These are phyloP conservation scores for Venustoraphidia nigricollis DNA, from an alignment of 2,888 invertebrate genomes.

Conservation along the genomic window DNA sequence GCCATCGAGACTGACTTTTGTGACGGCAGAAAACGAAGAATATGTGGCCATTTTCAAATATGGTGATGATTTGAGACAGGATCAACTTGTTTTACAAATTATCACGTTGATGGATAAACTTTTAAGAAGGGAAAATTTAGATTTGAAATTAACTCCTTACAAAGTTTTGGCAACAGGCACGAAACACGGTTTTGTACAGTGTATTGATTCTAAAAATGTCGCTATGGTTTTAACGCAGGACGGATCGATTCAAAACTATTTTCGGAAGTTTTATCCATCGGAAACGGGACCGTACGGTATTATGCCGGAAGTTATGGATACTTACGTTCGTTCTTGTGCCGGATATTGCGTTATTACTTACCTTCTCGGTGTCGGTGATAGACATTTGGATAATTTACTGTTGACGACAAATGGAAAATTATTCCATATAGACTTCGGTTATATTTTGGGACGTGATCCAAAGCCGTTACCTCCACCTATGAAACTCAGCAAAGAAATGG, in stretches of 20 bases:
- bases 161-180: slow-evolving; percentile 89
- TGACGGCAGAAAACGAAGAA: slow-evolving; percentile 63
- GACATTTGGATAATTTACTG: slow-evolving; percentile 93
- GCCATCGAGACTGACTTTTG: slow-evolving; percentile 84
- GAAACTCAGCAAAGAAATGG: slow-evolving; percentile 98
- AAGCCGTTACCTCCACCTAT: slow-evolving; percentile 98
- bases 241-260: slow-evolving; percentile 85
- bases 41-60: slow-evolving; percentile 96
- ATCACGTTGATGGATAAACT: slow-evolving; percentile 97
- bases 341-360: slow-evolving; percentile 99
- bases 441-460: slow-evolving; percentile 92
- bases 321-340: slow-evolving; percentile 88
- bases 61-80: slow-evolving; percentile 94
- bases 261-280: slow-evolving; percentile 77
- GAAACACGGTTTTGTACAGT: slow-evolving; percentile 93
- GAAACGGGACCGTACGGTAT: slow-evolving; percentile 84
- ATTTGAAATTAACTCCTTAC: slow-evolving; percentile 92
- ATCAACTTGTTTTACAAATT: slow-evolving; percentile 94
- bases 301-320: slow-evolving; percentile 89
- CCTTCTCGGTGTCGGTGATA: slow-evolving; percentile 90
- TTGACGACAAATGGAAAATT: slow-evolving; percentile 79
- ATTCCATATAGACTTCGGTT: slow-evolving; percentile 97
- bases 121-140: slow-evolving; percentile 84
- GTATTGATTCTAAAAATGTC: slow-evolving; percentile 81
- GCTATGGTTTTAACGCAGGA: slow-evolving; percentile 81